phyloP scores from a whole-genome alignment of 2,113 vertebrate genomes.

The Leucosticte australis region DNA sequence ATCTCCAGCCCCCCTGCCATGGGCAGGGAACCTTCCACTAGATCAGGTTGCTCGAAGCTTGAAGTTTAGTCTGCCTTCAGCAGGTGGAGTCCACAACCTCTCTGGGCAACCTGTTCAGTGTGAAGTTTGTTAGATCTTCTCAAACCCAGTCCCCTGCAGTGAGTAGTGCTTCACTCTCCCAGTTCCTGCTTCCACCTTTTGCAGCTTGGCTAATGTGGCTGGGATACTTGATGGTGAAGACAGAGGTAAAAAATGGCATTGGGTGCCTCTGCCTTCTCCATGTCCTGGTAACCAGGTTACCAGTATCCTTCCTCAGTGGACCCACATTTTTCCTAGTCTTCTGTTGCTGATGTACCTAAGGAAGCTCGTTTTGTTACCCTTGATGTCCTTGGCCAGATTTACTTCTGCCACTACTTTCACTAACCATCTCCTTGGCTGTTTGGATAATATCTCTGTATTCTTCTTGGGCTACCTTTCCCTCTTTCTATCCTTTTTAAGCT shows the following conservation, averaged over 20 bases:
- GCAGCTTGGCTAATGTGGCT: background rate
- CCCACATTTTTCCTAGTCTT: background rate
- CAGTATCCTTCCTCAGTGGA: background rate
- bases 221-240: background rate
- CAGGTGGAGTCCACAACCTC: background rate
- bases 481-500: background rate
- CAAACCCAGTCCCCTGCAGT: background rate
- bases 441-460: background rate
- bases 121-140: background rate
- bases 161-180: background rate
- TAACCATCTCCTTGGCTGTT: background rate
- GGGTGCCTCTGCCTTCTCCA: background rate
- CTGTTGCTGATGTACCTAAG: background rate
- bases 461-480: background rate
- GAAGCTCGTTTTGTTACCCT: background rate
- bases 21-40: background rate
- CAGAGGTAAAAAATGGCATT: background rate
- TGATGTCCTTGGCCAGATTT: background rate
- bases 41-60: background rate
- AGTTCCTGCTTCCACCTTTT: background rate
- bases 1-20: background rate
- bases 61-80: background rate
- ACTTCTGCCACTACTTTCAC: background rate
- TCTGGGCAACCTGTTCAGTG: background rate
- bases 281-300: background rate